Evolutionary conservation across 2,113 vertebrate species (phyloP).

Genomic region (Proteles cristata): DNA sequence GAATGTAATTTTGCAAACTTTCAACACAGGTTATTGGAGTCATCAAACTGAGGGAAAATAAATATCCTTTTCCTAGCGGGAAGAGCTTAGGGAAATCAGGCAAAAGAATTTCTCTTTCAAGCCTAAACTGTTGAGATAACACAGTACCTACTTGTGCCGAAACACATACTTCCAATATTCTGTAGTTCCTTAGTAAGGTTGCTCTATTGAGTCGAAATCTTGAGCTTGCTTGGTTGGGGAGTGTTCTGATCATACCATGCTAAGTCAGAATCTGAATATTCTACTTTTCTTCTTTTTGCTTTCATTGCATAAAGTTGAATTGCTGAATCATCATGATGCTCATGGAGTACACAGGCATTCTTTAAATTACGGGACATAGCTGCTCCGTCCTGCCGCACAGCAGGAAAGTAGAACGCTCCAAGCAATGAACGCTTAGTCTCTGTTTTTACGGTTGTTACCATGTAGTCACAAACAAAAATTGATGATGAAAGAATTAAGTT

Average conservation of each 20-base stretch:
- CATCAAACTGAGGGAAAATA: not conserved
- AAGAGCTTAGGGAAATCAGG: not conserved
- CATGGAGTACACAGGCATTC: not conserved
- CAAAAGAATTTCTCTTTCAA: slow-evolving; percentile 10
- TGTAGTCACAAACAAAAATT: slow-evolving; percentile 77
- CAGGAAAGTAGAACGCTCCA: slow-evolving; percentile 46
- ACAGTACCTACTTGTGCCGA: not conserved
- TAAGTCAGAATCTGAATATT: slow-evolving; percentile 3
- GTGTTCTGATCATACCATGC: not conserved
- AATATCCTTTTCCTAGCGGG: not conserved
- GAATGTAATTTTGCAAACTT: slow-evolving; percentile 27
- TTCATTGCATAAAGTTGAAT: not conserved
- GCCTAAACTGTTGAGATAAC: not conserved
- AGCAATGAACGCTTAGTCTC: slow-evolving; percentile 62
- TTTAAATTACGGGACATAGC: slow-evolving; percentile 4
- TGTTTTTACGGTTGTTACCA: slow-evolving; percentile 75
- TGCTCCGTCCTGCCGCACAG: not conserved
- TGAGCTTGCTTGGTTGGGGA: not conserved
- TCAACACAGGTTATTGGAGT: not conserved
- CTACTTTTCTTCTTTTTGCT: slow-evolving; percentile 46
- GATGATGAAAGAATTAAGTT: slow-evolving; percentile 80
- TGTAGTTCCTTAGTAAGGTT: not conserved
- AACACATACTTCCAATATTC: not conserved
- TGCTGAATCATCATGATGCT: slow-evolving; percentile 63
- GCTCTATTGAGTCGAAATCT: not conserved